phyloP scores from a whole-genome alignment of 2,113 vertebrate genomes.

The Acrocephalus kingi region DNA sequence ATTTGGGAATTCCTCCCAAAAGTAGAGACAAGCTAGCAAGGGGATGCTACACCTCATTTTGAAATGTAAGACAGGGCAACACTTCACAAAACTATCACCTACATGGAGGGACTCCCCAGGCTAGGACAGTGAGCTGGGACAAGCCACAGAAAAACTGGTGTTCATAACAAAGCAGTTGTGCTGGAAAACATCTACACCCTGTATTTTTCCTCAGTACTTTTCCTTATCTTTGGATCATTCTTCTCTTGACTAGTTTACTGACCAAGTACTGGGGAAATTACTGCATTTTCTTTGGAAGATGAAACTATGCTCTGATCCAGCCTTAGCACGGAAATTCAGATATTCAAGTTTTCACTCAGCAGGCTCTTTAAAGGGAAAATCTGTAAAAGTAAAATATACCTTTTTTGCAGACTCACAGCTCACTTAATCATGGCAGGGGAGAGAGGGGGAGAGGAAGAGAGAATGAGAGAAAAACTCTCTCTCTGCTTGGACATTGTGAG shows the following conservation, averaged over 20 bases:
- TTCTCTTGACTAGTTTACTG: not conserved
- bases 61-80: fast-evolving
- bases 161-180: not conserved
- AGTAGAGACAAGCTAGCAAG: not conserved
- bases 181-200: not conserved
- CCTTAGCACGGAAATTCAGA: not conserved
- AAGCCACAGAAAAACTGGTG: not conserved
- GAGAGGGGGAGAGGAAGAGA: not conserved
- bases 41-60: not conserved
- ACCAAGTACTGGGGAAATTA: not conserved
- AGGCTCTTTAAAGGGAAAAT: not conserved
- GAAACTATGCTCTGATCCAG: not conserved
- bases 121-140: not conserved
- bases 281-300: not conserved
- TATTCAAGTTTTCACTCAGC: not conserved
- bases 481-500: not conserved
- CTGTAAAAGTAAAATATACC: not conserved
- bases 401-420: not conserved
- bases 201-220: not conserved
- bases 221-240: not conserved
- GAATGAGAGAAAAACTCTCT: not conserved
- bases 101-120: not conserved
- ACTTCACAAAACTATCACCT: not conserved
- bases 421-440: not conserved
- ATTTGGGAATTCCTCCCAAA: not conserved